Evolutionary conservation across 2,113 vertebrate genomes (phyloP).

Genomic region (Dromiciops gliroides): DNA sequence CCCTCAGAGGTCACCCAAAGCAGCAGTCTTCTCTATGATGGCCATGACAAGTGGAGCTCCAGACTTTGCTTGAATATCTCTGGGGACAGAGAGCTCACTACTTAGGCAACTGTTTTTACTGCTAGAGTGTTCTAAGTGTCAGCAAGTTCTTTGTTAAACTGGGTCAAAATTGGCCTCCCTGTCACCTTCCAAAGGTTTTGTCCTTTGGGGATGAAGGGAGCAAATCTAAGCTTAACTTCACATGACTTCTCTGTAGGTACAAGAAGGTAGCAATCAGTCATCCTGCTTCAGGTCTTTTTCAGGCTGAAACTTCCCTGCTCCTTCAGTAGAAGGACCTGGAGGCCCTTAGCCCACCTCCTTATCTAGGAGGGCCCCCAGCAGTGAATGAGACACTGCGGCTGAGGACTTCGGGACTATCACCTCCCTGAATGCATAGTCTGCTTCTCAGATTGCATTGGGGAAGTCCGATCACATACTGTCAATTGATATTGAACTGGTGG

Average conservation of each 20-base stretch:
- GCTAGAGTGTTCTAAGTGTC: not conserved
- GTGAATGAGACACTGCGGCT: not conserved
- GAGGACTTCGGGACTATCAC: not conserved
- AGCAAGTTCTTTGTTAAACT: not conserved
- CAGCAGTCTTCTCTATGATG: not conserved
- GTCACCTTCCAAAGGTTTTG: not conserved
- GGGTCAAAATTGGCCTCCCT: too few species aligned
- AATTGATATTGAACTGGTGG: not conserved
- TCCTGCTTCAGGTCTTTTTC: not conserved
- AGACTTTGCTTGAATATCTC: not conserved
- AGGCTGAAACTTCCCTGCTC: too few species aligned
- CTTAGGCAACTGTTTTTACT: not conserved
- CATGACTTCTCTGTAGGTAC: not conserved
- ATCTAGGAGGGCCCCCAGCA: not conserved
- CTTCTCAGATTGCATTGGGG: too few species aligned
- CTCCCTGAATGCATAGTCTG: too few species aligned
- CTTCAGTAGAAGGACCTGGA: too few species aligned
- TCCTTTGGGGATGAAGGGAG: not conserved
- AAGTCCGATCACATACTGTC: not conserved
- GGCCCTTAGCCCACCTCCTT: too few species aligned
- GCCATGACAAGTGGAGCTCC: not conserved
- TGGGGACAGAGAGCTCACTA: not conserved
- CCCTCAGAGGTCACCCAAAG: too few species aligned
- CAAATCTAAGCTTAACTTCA: not conserved
- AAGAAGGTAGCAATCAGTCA: not conserved